Percentiles rank a stretch among this genome's conserved stretches.
phyloP scores from a whole-genome alignment of 2,888 invertebrate genomes.

The Gibbula magus region DNA sequence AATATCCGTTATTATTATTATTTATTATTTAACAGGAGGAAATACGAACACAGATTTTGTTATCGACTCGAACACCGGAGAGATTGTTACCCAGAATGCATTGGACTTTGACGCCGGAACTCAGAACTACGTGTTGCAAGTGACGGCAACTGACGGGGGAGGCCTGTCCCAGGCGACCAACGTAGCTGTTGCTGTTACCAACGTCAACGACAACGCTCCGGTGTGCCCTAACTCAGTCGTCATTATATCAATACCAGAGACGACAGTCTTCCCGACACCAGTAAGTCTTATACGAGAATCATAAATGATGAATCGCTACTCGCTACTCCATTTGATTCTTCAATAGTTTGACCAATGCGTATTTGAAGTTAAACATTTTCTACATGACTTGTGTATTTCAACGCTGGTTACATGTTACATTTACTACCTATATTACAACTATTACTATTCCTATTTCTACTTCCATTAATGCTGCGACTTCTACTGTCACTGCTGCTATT shows the following conservation, averaged over 20 bases:
- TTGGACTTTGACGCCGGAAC: constrained; percentile 56
- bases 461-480: no score
- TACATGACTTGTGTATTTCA: no score
- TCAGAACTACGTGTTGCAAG: constrained; percentile 42
- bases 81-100: constrained; percentile 38
- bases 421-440: no score
- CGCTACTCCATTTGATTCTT: no score
- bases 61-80: constrained; percentile 46
- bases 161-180: constrained; percentile 35
- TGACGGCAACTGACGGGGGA: constrained; percentile 53
- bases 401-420: no score
- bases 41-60: constrained; percentile 47
- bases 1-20: not conserved
- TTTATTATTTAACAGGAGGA: constrained; percentile 41
- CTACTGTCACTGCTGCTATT: not conserved
- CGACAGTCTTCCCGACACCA: constrained; percentile 36
- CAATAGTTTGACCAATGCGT: no score
- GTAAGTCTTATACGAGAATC: no score
- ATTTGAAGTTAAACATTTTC: no score
- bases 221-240: constrained; percentile 47
- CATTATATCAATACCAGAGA: constrained; percentile 47
- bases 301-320: no score
- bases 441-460: no score
- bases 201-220: constrained; percentile 67
- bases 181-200: constrained; percentile 48